phyloP scores from a whole-genome alignment of 2,888 invertebrate species.

The Melipona beecheii region DNA sequence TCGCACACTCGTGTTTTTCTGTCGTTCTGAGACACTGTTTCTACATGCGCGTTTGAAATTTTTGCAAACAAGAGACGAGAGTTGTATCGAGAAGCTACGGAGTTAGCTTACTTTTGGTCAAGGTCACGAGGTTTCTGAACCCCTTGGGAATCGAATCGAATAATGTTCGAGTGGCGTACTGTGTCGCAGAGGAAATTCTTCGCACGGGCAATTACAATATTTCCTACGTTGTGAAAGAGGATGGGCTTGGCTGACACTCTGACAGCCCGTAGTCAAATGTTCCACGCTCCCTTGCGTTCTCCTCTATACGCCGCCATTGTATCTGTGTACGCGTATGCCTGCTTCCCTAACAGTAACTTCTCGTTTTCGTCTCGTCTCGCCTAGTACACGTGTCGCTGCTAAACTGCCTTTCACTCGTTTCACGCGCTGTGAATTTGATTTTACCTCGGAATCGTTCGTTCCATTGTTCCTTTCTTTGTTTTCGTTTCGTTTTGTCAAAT shows the following conservation, averaged over 20 bases:
- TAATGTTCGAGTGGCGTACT: slow-evolving; percentile 61
- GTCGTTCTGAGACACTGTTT: too few species aligned
- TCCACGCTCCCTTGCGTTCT: slow-evolving; percentile 80
- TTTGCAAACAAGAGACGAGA: not conserved
- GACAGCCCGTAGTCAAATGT: slow-evolving; percentile 81
- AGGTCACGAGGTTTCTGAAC: slow-evolving; percentile 69
- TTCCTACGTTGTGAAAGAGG: slow-evolving; percentile 81
- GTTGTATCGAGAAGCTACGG: not conserved
- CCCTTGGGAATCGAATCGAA: slow-evolving; percentile 71
- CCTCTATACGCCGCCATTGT: slow-evolving; percentile 61
- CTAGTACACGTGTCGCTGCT: slow-evolving; percentile 53
- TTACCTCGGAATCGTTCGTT: not conserved
- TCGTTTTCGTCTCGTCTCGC: slow-evolving; percentile 43
- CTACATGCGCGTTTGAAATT: not conserved
- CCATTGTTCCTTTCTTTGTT: not conserved
- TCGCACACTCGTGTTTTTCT: not conserved
- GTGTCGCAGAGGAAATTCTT: slow-evolving; percentile 73
- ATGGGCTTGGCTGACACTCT: slow-evolving; percentile 83
- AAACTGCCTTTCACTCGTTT: slow-evolving; percentile 55
- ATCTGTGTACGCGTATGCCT: slow-evolving; percentile 52
- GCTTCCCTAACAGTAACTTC: slow-evolving; percentile 61
- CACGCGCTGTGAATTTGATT: slow-evolving; percentile 22
- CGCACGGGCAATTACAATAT: slow-evolving; percentile 79
- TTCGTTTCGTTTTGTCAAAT: not conserved
- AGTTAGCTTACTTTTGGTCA: slow-evolving; percentile 49